Percentiles rank a stretch among this genome's conserved stretches.
Evolutionary conservation across 2,888 invertebrate genomes (phyloP).

Genomic region (Tachina fera): DNA sequence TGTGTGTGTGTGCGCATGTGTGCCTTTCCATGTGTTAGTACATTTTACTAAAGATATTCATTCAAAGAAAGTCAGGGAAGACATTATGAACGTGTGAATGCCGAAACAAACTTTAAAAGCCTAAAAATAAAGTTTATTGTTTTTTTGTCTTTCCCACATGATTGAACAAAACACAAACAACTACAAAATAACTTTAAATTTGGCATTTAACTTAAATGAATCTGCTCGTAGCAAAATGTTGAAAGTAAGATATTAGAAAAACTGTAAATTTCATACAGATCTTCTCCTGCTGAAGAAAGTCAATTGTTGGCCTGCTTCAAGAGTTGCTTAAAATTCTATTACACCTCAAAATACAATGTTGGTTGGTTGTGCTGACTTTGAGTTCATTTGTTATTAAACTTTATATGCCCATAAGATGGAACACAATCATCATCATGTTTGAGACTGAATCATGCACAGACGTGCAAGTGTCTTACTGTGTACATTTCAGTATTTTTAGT

Average conservation of each 20-base stretch:
- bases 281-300: slow-evolving; percentile 16
- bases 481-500: slow-evolving; percentile 10
- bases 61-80: slow-evolving; percentile 25
- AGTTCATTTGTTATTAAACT: slow-evolving; percentile 42
- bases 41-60: slow-evolving; percentile 4
- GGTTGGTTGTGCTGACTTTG: slow-evolving; percentile 22
- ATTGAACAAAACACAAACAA: slow-evolving; percentile 26
- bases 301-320: slow-evolving; percentile 13
- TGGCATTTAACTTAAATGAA: slow-evolving; percentile 58
- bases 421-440: slow-evolving; percentile 7
- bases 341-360: slow-evolving; percentile 48
- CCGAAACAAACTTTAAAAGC: slow-evolving; percentile 55
- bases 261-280: slow-evolving; percentile 28
- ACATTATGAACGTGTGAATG: slow-evolving; percentile 1
- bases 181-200: slow-evolving; percentile 48
- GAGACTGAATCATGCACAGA: neutral
- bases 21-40: slow-evolving; percentile 27
- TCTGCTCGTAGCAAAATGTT: slow-evolving; percentile 51
- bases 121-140: slow-evolving; percentile 59
- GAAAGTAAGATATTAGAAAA: slow-evolving; percentile 61
- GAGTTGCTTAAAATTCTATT: slow-evolving; percentile 49
- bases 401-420: slow-evolving; percentile 39
- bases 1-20: neutral
- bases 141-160: slow-evolving; percentile 39
- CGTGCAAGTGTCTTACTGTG: slow-evolving; percentile 15